phyloP scores from a whole-genome alignment of 2,888 invertebrate genomes.

The Lamproptera curius region DNA sequence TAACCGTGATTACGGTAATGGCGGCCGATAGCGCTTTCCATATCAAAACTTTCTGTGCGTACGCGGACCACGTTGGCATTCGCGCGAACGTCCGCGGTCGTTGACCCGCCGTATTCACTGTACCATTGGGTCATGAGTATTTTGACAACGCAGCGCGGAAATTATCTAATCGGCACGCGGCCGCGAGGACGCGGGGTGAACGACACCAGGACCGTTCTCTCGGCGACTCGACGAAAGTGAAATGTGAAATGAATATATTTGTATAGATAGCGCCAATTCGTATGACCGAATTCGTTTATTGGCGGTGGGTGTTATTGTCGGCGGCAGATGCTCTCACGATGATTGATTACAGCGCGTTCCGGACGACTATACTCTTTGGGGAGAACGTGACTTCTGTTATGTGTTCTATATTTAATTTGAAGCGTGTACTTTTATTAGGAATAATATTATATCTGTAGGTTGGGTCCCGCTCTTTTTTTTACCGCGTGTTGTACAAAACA shows the following conservation, averaged over 20 bases:
- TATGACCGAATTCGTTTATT: conserved; percentile 52
- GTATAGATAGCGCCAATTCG: conserved; percentile 40
- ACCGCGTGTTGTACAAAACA: no score
- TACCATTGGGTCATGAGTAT: conserved; percentile 77
- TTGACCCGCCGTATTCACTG: conserved; percentile 65
- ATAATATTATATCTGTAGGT: no score
- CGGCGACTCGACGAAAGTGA: conserved; percentile 66
- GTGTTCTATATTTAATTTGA: no score
- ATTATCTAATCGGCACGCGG: conserved; percentile 77
- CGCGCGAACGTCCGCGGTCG: conserved; percentile 54
- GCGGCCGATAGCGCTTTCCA: conserved; percentile 47
- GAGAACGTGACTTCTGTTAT: no score
- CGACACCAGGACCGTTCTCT: conserved; percentile 56
- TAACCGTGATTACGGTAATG: conserved; percentile 38
- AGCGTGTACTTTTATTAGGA: no score
- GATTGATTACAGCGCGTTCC: conserved; percentile 23
- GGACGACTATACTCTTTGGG: no score
- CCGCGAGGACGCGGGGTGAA: conserved; percentile 69
- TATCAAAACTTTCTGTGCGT: conserved; percentile 35
- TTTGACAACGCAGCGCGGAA: conserved; percentile 75
- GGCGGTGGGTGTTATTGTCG: conserved; percentile 36
- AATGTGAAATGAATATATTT: conserved; percentile 57
- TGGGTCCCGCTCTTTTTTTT: not conserved
- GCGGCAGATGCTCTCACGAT: conserved; percentile 27
- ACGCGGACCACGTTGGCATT: conserved; percentile 47